A percentile compares a stretch with the other conserved stretches of the same genome.
phyloP scores from a whole-genome alignment of 2,797 vertebrate species.

The Hemitrygon akajei region DNA sequence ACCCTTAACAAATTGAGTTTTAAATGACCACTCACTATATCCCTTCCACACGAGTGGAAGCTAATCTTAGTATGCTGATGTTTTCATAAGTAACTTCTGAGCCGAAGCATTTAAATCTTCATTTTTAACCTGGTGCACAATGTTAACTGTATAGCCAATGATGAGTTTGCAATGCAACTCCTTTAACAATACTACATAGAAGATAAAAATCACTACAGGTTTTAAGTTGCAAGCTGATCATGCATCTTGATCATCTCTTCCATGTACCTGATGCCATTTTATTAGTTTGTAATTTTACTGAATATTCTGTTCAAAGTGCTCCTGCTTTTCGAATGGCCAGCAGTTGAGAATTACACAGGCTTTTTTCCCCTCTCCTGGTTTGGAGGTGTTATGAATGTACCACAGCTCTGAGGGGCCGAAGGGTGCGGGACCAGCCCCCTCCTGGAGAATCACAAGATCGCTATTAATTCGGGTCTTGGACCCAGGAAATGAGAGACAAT shows the following conservation, averaged over 20 bases:
- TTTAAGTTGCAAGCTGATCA: not conserved
- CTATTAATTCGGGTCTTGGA: too few species aligned
- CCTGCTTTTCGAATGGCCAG: too few species aligned
- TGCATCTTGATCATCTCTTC: not conserved
- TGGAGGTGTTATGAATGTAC: too few species aligned
- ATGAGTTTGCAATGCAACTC: not conserved
- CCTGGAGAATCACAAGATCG: too few species aligned
- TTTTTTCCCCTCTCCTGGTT: too few species aligned
- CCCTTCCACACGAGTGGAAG: too few species aligned
- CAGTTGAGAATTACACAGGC: not conserved
- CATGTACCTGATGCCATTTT: not conserved
- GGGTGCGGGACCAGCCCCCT: too few species aligned
- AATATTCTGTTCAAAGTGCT: not conserved
- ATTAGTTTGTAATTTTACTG: not conserved
- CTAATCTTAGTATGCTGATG: not conserved
- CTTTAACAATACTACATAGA: not conserved
- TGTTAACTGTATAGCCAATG: not conserved
- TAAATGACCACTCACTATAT: too few species aligned
- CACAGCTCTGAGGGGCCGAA: too few species aligned
- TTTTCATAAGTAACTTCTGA: not conserved
- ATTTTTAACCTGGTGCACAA: not conserved
- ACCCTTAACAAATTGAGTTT: too few species aligned
- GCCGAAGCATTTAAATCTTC: not conserved
- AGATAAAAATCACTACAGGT: not conserved
- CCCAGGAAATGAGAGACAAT: too few species aligned